phyloP scores from a whole-genome alignment of 2,797 vertebrate species.

The Malurus leucopterus region DNA sequence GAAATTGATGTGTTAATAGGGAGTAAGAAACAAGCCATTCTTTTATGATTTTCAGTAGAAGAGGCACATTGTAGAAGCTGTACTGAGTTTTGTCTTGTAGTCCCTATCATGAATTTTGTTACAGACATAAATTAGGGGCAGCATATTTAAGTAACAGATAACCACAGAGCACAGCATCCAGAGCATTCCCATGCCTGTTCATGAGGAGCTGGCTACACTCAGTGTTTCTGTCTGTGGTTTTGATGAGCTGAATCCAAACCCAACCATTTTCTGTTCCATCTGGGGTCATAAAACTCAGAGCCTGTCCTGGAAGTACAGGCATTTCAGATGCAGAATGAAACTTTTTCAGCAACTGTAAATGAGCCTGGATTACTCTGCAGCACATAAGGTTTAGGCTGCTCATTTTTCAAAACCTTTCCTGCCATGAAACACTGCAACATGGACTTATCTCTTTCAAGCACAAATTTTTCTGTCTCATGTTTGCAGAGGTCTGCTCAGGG shows the following conservation, averaged over 20 bases:
- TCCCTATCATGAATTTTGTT: background rate
- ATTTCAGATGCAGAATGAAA: background rate
- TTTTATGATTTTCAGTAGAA: background rate
- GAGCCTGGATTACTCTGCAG: background rate
- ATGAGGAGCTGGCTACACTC: background rate
- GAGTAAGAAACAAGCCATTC: background rate
- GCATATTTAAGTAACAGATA: background rate
- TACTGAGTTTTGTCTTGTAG: background rate
- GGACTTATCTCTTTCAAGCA: background rate
- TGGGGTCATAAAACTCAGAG: background rate
- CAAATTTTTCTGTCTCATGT: background rate
- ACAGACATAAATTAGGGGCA: background rate
- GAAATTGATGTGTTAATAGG: conserved; percentile 10
- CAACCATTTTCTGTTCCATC: background rate
- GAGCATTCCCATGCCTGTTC: background rate
- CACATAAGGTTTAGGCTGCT: background rate
- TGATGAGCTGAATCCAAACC: conserved; percentile 2
- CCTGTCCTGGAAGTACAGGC: background rate
- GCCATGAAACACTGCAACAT: accelerated
- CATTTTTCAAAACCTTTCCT: background rate
- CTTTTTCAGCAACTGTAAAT: background rate
- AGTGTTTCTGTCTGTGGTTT: conserved; percentile 20
- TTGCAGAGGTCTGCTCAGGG: background rate
- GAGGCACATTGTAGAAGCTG: background rate
- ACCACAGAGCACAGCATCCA: background rate